phyloP scores from a whole-genome alignment of 2,113 vertebrate species.

The Stigmatopora nigra region DNA sequence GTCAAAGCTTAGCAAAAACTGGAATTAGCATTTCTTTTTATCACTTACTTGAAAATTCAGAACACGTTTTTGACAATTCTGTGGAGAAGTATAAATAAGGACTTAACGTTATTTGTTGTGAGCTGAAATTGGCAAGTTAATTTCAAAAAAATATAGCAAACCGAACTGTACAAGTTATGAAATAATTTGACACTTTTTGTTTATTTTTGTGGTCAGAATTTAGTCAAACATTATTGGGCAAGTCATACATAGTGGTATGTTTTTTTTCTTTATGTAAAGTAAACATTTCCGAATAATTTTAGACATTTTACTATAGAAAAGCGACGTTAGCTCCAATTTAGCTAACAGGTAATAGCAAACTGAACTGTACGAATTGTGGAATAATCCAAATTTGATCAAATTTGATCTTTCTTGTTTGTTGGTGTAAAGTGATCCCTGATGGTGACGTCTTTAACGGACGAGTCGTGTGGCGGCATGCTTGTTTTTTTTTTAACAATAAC shows the following conservation, averaged over 20 bases:
- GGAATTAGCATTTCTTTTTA: too few relatives aligned
- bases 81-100: too few relatives aligned
- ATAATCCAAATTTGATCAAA: too few relatives aligned
- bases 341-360: too few relatives aligned
- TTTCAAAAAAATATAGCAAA: neutral
- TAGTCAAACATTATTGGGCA: neutral
- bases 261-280: neutral
- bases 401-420: neutral
- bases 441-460: neutral
- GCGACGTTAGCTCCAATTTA: too few relatives aligned
- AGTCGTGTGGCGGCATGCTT: slow-evolving; percentile 36
- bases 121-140: too few relatives aligned
- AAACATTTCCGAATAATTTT: too few relatives aligned
- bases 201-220: neutral
- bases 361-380: too few relatives aligned
- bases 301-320: too few relatives aligned
- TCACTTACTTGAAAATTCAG: neutral
- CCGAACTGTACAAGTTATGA: neutral
- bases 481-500: slow-evolving; percentile 38
- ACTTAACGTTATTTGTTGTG: too few relatives aligned
- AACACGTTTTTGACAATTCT: neutral
- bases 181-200: neutral
- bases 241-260: slow-evolving; percentile 30
- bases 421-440: neutral
- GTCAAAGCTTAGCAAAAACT: too few relatives aligned